Evolutionary conservation across 2,113 vertebrate genomes (phyloP).

Genomic region (Plecturocebus donacophilus): DNA sequence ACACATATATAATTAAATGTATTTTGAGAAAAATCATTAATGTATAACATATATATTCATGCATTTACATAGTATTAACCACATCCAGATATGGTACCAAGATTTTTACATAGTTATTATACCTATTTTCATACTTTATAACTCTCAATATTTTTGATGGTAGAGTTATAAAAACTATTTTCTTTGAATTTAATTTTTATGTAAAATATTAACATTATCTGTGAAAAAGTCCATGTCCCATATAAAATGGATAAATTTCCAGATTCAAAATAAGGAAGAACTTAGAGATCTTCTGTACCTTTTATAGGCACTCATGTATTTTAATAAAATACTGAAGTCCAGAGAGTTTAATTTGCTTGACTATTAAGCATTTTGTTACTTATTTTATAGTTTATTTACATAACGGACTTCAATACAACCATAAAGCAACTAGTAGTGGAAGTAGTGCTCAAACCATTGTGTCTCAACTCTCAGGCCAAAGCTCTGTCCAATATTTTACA

Average conservation of each 20-base stretch:
- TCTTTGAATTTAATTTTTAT: not conserved
- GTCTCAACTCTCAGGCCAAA: not conserved
- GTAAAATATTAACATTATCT: not conserved
- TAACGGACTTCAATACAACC: not conserved
- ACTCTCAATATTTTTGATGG: not conserved
- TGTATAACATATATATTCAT: not conserved
- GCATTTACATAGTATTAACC: not conserved
- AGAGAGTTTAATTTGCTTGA: not conserved
- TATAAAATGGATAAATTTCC: not conserved
- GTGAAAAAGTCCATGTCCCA: not conserved
- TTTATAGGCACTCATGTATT: not conserved
- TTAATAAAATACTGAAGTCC: not conserved
- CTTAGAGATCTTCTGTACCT: not conserved
- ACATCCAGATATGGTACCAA: not conserved
- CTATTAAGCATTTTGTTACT: not conserved
- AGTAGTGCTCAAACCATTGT: not conserved
- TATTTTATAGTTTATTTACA: not conserved
- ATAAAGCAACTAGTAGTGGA: not conserved
- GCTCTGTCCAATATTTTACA: not conserved
- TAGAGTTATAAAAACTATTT: not conserved
- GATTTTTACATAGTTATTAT: not conserved
- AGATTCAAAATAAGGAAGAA: not conserved
- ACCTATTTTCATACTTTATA: not conserved
- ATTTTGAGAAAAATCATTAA: not conserved
- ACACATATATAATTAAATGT: not conserved